These are phyloP conservation scores for Ceratitis capitata DNA, from an alignment of 1,140 invertebrate species.

Conservation along the genomic window DNA sequence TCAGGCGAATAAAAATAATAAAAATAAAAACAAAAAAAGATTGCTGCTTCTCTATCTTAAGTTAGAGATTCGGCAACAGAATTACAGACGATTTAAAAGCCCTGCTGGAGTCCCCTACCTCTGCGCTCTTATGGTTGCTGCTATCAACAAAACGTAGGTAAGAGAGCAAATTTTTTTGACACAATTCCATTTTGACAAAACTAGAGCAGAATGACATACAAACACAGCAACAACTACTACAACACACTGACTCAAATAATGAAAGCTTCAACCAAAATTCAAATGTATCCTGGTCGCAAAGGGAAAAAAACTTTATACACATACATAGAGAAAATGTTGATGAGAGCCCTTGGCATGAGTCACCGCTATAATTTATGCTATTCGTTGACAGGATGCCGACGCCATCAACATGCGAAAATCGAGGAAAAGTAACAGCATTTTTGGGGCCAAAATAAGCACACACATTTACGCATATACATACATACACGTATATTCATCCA, in stretches of 20 bases:
- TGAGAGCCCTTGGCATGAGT: too few species aligned
- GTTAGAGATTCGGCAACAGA: too few species aligned
- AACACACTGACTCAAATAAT: neutral
- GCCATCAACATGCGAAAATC: neutral
- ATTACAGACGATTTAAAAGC: too few species aligned
- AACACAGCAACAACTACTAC: neutral
- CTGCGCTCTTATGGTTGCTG: neutral
- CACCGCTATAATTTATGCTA: neutral
- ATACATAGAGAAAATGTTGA: too few species aligned
- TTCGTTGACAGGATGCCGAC: neutral
- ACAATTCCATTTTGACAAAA: neutral
- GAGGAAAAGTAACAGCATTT: slow-evolving; percentile 8
- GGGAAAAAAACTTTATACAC: neutral
- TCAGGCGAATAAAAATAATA: too few species aligned
- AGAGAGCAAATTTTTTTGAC: slow-evolving; percentile 9
- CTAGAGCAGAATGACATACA: neutral
- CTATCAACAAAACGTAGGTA: neutral
- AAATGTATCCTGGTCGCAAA: neutral
- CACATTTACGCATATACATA: neutral
- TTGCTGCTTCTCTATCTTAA: too few species aligned
- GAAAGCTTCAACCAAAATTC: neutral
- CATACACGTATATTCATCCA: neutral
- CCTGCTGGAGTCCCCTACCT: too few species aligned
- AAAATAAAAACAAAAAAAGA: too few species aligned
- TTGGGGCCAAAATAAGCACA: neutral